Percentiles rank a stretch among this genome's conserved stretches.
Evolutionary conservation across 2,888 invertebrate species (phyloP).

Genomic region (Hoplodrina ambigua): DNA sequence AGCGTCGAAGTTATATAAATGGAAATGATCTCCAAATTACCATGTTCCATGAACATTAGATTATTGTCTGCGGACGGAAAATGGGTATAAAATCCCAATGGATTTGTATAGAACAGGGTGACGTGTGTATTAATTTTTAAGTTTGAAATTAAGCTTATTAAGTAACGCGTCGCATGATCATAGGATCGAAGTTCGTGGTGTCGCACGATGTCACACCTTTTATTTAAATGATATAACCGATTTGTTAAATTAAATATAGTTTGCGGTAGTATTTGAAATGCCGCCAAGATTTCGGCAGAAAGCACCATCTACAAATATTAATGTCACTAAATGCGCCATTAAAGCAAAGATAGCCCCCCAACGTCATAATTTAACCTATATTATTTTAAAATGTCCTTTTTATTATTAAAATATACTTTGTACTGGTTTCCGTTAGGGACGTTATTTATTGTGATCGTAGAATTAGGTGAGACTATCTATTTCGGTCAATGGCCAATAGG

Average conservation of each 20-base stretch:
- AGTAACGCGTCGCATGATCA: conserved; percentile 23
- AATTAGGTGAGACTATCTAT: conserved; percentile 62
- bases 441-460: conserved; percentile 64
- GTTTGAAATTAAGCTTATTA: conserved; percentile 42
- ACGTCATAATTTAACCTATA: conserved; percentile 76
- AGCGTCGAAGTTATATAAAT: conserved; percentile 71
- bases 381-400: conserved; percentile 72
- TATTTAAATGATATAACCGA: conserved; percentile 70
- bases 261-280: conserved; percentile 81
- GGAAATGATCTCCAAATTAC: conserved; percentile 68
- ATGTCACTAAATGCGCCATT: conserved; percentile 81
- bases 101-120: conserved; percentile 22
- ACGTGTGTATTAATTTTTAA: conserved; percentile 45
- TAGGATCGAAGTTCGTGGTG: conserved; percentile 37
- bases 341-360: conserved; percentile 77
- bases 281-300: conserved; percentile 81
- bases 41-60: conserved; percentile 64
- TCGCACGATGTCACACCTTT: conserved; percentile 62
- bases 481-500: conserved; percentile 44
- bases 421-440: conserved; percentile 61
- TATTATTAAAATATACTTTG: conserved; percentile 66
- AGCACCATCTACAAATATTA: conserved; percentile 80
- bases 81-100: conserved; percentile 28
- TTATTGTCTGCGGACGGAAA: conserved; percentile 42
- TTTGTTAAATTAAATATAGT: conserved; percentile 78